Conservation (phyloP, 2,113 vertebrate species). For the Piliocolobus tephrosceles region DNA sequence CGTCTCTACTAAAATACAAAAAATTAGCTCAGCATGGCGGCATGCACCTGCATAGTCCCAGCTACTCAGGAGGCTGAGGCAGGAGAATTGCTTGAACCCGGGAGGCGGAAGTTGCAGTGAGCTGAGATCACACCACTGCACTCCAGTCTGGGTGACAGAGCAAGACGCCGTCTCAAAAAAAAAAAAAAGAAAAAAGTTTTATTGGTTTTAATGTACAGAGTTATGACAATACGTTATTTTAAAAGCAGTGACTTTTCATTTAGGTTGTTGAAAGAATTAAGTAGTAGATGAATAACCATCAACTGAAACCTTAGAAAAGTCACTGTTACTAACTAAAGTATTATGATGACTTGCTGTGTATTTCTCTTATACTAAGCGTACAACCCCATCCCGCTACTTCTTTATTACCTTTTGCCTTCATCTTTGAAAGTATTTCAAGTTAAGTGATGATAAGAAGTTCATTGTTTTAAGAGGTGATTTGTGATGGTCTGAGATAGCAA, state of each 20-base stretch:
- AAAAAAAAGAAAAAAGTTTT: too few relatives aligned
- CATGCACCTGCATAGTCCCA: too few relatives aligned
- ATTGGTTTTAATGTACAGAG: conserved; percentile 42
- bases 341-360: background rate
- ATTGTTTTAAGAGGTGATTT: conserved; percentile 12
- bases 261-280: conserved; percentile 55
- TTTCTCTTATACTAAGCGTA: background rate
- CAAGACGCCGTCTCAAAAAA: too few relatives aligned
- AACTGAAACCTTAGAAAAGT: conserved; percentile 46
- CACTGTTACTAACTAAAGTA: conserved; percentile 50
- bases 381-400: background rate
- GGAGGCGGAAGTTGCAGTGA: too few relatives aligned
- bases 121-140: too few relatives aligned
- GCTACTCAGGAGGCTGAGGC: too few relatives aligned
- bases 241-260: conserved; percentile 65
- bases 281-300: conserved; percentile 44
- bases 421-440: conserved; percentile 39
- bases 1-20: too few relatives aligned
- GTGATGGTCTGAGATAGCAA: background rate
- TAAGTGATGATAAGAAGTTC: background rate
- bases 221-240: conserved; percentile 66
- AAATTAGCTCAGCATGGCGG: too few relatives aligned
- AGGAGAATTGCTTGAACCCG: too few relatives aligned
- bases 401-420: background rate
- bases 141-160: too few relatives aligned